Percentiles rank a stretch among this genome's conserved stretches.
phyloP scores from a whole-genome alignment of 2,113 vertebrate genomes.

The Clarias batrachus region DNA sequence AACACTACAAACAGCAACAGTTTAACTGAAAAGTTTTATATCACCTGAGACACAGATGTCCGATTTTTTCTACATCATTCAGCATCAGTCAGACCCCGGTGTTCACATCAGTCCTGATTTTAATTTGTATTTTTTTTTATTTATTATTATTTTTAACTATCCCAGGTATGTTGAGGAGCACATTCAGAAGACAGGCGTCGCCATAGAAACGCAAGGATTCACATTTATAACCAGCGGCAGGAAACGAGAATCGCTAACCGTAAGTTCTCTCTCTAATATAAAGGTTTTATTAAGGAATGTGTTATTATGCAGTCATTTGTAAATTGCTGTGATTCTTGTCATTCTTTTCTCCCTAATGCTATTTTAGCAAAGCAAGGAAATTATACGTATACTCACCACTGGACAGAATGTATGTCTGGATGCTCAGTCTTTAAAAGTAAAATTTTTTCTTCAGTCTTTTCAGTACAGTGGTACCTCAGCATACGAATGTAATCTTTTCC shows the following conservation, averaged over 20 bases:
- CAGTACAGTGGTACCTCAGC: too few relatives aligned
- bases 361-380: neutral
- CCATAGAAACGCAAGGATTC: constrained; percentile 80
- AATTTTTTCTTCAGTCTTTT: neutral
- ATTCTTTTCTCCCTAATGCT: neutral
- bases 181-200: constrained; percentile 79
- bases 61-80: neutral
- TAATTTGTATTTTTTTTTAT: neutral
- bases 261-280: constrained; percentile 55
- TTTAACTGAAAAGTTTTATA: neutral
- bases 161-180: constrained; percentile 79
- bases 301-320: neutral
- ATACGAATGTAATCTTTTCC: too few relatives aligned
- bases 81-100: neutral
- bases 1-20: neutral
- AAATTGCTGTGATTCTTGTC: neutral
- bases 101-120: neutral
- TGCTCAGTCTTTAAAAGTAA: neutral
- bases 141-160: neutral
- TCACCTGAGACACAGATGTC: neutral
- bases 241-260: constrained; percentile 78
- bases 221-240: constrained; percentile 79
- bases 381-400: neutral
- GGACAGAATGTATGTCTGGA: neutral
- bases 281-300: neutral